These are phyloP conservation scores for Ceratitis capitata DNA, from an alignment of 1,140 invertebrate genomes.

Conservation along the genomic window DNA sequence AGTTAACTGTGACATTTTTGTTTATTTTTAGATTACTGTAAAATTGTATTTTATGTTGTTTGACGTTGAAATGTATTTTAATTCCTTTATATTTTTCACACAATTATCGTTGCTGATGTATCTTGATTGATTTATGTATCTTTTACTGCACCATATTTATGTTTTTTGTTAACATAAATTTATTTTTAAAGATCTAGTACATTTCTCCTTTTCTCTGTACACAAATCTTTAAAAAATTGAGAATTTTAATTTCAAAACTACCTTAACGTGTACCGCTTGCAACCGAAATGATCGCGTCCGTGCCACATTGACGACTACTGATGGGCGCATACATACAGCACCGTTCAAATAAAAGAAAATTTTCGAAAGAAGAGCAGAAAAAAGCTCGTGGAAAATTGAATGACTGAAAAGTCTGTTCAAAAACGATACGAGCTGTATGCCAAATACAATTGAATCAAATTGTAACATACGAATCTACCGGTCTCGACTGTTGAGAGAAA, in stretches of 20 bases:
- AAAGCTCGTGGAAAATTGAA: constrained; percentile 14
- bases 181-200: neutral
- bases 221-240: neutral
- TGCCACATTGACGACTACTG: constrained; percentile 6
- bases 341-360: neutral
- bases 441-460: neutral
- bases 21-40: neutral
- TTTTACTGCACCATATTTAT: too few relatives aligned
- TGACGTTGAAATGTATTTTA: neutral
- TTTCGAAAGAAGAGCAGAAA: neutral
- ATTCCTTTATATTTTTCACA: too few relatives aligned
- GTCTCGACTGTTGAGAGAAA: too few relatives aligned
- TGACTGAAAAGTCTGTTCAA: neutral
- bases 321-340: neutral
- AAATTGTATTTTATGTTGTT: neutral
- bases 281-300: neutral
- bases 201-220: neutral
- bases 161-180: neutral
- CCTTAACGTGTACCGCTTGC: neutral
- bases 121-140: too few relatives aligned
- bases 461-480: neutral
- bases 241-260: neutral
- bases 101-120: too few relatives aligned
- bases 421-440: neutral
- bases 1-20: neutral